These are phyloP conservation scores for Sinocyclocheilus grahami DNA, from an alignment of 2,113 vertebrate species.

Conservation along the genomic window DNA sequence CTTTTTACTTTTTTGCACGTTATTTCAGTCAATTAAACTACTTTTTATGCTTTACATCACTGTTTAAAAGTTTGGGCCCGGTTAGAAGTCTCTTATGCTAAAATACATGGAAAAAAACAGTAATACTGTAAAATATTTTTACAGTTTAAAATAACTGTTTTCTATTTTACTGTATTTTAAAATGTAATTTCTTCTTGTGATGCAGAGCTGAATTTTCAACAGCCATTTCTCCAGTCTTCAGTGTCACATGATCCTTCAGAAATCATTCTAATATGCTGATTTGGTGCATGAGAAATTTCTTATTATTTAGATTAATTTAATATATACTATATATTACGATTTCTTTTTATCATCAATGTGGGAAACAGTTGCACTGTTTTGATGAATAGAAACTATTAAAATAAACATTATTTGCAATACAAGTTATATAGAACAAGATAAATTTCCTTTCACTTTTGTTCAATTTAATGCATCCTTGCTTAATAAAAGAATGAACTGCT, in stretches of 20 bases:
- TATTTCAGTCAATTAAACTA: neutral
- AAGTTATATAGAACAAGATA: neutral
- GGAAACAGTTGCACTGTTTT: neutral
- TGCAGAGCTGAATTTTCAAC: neutral
- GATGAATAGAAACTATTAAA: neutral
- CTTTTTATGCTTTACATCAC: neutral
- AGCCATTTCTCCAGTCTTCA: neutral
- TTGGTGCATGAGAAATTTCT: neutral
- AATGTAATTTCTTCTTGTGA: neutral
- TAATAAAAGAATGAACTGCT: too few species aligned
- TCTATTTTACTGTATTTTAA: neutral
- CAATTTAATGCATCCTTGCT: too few species aligned
- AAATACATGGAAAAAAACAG: neutral
- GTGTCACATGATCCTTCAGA: neutral
- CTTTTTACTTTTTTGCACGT: neutral
- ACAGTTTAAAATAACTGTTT: neutral
- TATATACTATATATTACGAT: neutral
- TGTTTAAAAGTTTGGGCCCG: neutral
- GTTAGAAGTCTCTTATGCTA: neutral
- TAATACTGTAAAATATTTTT: neutral
- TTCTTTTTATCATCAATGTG: neutral
- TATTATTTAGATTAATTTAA: neutral
- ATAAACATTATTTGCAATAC: neutral
- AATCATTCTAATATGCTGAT: conserved; percentile 1
- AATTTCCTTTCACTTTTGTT: neutral